Conservation (phyloP, 2,797 vertebrate species). For the Acanthopagrus latus region DNA sequence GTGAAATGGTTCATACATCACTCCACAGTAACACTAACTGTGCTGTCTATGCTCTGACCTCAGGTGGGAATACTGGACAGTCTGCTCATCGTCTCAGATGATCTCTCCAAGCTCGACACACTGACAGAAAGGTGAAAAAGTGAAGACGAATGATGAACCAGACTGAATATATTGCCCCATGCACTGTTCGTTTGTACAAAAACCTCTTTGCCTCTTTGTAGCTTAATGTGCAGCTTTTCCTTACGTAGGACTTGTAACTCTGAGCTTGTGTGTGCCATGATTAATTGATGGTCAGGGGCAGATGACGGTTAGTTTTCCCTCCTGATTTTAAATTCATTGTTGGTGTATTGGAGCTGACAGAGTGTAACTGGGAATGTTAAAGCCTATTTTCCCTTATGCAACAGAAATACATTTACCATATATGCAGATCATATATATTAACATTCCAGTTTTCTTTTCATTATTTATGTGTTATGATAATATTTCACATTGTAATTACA, state of each 20-base stretch:
- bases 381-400: too few species aligned
- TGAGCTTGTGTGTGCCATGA: conserved; percentile 60
- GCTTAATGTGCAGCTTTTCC: conserved; percentile 36
- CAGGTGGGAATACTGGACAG: conserved; percentile 96
- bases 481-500: too few species aligned
- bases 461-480: too few species aligned
- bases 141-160: not conserved
- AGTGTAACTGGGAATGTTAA: not conserved
- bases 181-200: not conserved
- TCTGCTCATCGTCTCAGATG: conserved; percentile 93
- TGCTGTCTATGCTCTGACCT: conserved; percentile 38
- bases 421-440: too few species aligned
- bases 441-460: too few species aligned
- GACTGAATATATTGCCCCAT: not conserved
- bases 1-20: not conserved
- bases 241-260: conserved; percentile 50
- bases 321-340: conserved; percentile 69
- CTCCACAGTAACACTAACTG: conserved; percentile 26
- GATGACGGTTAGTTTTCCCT: conserved; percentile 65
- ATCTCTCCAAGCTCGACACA: conserved; percentile 92
- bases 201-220: conserved; percentile 13
- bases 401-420: too few species aligned
- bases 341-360: conserved; percentile 36
- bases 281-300: conserved; percentile 70
- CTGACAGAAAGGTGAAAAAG: conserved; percentile 90